Base-by-base conservation (phyloP, 35 echinoderm and acorn worm species). In the Patiria miniata region DNA sequence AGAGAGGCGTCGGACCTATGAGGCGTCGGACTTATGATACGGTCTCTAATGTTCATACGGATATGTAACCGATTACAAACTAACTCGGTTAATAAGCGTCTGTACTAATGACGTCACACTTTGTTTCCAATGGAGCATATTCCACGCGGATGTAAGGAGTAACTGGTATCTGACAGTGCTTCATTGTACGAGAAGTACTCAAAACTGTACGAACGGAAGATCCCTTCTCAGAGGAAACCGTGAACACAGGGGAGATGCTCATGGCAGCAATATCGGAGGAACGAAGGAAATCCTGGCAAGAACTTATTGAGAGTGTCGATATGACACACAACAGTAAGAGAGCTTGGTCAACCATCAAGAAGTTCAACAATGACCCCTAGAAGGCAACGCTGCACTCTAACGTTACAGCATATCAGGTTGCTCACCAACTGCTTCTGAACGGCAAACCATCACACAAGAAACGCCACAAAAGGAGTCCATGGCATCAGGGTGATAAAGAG, bases 221-320 rank as follows among this genome's bases (percentile, higher is more conserved):
- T 60, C 82, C 82, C 53, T 84, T 84, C 82, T 84, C 82, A 28
- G 82, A 60, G 59, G 82, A 84, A 30, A 59, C 50, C 53, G 1
- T 84, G 82, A 59, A 84, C 38, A 39, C 40, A 82, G 80, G 80
- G 8, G 80, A 82, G 9, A 82, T 53, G 80, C 80, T 82, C 50
- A 82, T 61, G 82, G 23, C 51, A 36, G 82, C 30, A 30, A 84
- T 84, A 36, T 33, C 51, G 30, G 82, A 59, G 34, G 83, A 68
- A n/a, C 83, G 52, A 47, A 85, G 83, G 83, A 85, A 39, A 26
- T 85, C 83, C 9, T 85, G 83, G 83, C 83, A 85, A 65, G 83
- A 85, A 37, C 53, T 1, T 0, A 85, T 61, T 26, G 83, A 85
- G 57, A 61, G 37, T 85, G 83, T 83, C 8, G 81, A 84, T 60